phyloP scores from a whole-genome alignment of 2,888 invertebrate genomes.

The Thysanoteuthis rhombus region DNA sequence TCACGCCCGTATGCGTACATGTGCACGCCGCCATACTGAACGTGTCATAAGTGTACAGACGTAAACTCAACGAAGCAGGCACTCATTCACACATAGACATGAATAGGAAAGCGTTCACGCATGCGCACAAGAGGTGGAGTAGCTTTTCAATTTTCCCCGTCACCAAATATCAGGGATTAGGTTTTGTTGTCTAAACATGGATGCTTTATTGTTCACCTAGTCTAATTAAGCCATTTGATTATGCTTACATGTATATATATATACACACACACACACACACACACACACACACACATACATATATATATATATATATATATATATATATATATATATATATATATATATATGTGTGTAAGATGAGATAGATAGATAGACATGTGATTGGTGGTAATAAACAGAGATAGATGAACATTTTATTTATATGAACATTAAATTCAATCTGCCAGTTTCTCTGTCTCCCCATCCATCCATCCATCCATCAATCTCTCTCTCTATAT shows the following conservation, averaged over 20 bases:
- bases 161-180: not conserved
- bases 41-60: not conserved
- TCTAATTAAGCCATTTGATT: not conserved
- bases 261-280: not conserved
- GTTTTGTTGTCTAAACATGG: not conserved
- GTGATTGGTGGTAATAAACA: too few species aligned
- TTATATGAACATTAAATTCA: too few species aligned
- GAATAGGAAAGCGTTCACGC: not conserved
- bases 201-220: not conserved
- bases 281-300: not conserved
- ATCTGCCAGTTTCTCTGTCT: too few species aligned
- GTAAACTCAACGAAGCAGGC: not conserved
- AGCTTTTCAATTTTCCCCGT: not conserved
- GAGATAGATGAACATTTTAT: too few species aligned
- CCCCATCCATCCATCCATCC: too few species aligned
- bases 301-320: conserved; percentile 15
- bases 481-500: too few species aligned
- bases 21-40: not conserved
- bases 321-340: not conserved
- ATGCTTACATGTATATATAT: not conserved
- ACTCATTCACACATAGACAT: not conserved
- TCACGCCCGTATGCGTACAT: not conserved
- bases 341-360: too few species aligned
- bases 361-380: too few species aligned
- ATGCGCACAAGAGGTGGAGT: not conserved